Conservation (phyloP, 2,113 vertebrate species). For the Pycnonotus jocosus region DNA sequence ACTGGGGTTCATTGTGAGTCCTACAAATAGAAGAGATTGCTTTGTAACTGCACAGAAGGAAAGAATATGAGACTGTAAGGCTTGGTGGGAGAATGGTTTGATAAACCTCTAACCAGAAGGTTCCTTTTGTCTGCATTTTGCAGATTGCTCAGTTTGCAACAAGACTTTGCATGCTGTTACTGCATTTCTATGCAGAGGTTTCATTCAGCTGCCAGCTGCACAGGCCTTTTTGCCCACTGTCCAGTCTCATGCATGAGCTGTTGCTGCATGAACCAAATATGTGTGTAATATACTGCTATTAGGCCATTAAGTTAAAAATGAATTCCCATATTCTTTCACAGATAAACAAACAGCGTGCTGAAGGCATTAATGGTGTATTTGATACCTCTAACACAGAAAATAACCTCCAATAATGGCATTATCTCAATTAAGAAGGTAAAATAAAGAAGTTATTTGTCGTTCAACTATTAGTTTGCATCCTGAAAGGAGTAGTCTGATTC, state of each 20-base stretch:
- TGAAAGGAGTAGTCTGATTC: background rate
- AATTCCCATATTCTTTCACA: background rate
- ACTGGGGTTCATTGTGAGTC: background rate
- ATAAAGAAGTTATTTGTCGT: background rate
- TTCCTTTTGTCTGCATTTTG: background rate
- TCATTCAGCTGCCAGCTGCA: background rate
- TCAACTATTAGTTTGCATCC: background rate
- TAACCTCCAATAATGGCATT: background rate
- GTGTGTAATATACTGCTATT: background rate
- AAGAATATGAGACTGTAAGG: background rate
- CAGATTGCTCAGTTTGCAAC: background rate
- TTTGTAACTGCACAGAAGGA: background rate
- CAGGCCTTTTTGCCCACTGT: background rate
- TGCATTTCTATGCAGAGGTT: background rate
- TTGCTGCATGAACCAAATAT: background rate
- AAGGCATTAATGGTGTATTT: background rate
- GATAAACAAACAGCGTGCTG: background rate
- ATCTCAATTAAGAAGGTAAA: background rate
- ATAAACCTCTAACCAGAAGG: background rate
- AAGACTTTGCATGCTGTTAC: background rate
- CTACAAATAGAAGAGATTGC: background rate
- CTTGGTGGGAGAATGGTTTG: background rate
- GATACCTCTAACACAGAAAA: background rate
- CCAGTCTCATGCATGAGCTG: background rate
- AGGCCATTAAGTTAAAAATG: background rate